Percentiles rank a stretch among this genome's conserved stretches.
Conservation (phyloP, 2,888 invertebrate species). For the Lasioglossum malachurum region DNA sequence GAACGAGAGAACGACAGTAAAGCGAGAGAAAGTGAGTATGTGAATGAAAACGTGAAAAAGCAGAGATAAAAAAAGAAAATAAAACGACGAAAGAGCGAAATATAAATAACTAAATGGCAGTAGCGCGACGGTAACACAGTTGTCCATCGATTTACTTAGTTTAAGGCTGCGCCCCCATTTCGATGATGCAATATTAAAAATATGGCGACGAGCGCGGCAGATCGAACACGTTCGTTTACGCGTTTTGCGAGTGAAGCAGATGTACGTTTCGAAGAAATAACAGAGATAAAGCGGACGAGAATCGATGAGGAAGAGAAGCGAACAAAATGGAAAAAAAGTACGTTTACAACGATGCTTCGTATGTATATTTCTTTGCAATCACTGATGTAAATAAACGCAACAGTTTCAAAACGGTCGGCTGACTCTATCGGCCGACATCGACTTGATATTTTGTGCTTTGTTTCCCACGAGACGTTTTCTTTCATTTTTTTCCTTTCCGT, state of each 20-base stretch:
- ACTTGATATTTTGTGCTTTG: slow-evolving; percentile 34
- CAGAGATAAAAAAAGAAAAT: background rate
- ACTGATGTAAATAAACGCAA: slow-evolving; percentile 67
- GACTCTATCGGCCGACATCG: slow-evolving; percentile 21
- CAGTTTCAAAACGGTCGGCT: slow-evolving; percentile 59
- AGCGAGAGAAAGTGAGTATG: background rate
- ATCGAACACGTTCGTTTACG: background rate
- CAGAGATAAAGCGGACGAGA: no score
- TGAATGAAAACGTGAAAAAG: background rate
- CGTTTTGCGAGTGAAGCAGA: background rate
- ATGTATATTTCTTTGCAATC: slow-evolving; percentile 69
- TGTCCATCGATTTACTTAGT: slow-evolving; percentile 40
- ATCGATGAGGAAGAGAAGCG: background rate
- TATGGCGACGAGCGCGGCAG: background rate
- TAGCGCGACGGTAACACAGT: slow-evolving; percentile 16
- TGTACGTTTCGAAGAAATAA: background rate
- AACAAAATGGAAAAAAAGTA: slow-evolving; percentile 21
- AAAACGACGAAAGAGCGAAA: no score
- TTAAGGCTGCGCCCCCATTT: slow-evolving; percentile 38
- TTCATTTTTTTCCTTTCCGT: background rate
- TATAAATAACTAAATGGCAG: slow-evolving; percentile 15
- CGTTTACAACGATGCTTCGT: slow-evolving; percentile 72
- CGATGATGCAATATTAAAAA: slow-evolving; percentile 41
- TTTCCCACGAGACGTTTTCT: slow-evolving; percentile 1
- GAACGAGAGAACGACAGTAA: background rate